Base-by-base conservation (phyloP, 2,113 vertebrate species). In the Andinoacara biseriatus region DNA sequence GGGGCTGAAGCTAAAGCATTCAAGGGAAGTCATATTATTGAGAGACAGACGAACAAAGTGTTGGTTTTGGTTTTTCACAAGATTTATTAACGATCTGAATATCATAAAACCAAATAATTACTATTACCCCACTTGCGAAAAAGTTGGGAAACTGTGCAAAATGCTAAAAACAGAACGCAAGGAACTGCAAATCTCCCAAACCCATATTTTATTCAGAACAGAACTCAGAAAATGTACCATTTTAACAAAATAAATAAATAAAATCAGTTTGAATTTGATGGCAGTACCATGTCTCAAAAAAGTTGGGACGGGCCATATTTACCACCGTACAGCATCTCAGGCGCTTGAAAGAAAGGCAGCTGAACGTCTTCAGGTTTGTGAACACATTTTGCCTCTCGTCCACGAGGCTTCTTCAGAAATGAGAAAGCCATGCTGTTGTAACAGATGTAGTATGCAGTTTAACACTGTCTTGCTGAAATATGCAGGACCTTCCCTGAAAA, bases 51-150 rank as follows among this genome's bases (percentile, higher is more conserved):
- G 20, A 26, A 11, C 40, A 24, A 6, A 0, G 20, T 33, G 54
- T 76, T 62, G 5, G 54, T 43, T 61, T 78, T 43, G 14, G 7
- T 1, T 67, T 74, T 74, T 60, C 15, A 60, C 20, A 40, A 63
- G 2, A 43, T 9, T 52, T 59, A 18, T 0, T 31, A 7, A 35
- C 33, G 43, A 9, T 13, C 35, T 57, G 54, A 60, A 84, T 15
- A 40, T n/a, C 2, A 72, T 54, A 15, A 0, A 35, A 57, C 24
- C 10, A 52, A 29, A 52, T 49, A 52, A 20, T 69, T 52, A 52
- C 65, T 31, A 10, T 15, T 20, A 11, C 43, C 14, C 0, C 38
- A 38, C 0, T 17, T 43, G 0, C 24, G 49, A 35, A 13, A 35
- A 43, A 62, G 18, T 33, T 31, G 29, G 59, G 4, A 33, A 22